Evolutionary conservation across 2,113 vertebrate genomes (phyloP).

Genomic region (Dicrurus megarhynchus): DNA sequence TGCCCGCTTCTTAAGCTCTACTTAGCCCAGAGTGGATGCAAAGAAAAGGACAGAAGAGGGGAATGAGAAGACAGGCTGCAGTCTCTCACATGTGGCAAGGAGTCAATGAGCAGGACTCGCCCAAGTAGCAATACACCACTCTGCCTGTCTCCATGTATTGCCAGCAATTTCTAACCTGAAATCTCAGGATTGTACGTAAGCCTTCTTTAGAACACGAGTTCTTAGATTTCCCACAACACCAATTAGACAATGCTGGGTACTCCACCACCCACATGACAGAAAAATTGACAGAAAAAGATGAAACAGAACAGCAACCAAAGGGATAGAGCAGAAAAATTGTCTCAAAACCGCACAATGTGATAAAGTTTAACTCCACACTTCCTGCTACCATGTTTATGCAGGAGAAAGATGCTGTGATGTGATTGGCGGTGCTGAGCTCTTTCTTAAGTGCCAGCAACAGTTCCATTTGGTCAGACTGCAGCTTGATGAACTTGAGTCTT

Average conservation of each 20-base stretch:
- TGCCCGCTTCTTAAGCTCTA: not conserved
- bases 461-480: not conserved
- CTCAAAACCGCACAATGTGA: not conserved
- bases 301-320: not conserved
- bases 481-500: not conserved
- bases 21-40: not conserved
- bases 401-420: not conserved
- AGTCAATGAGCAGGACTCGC: not conserved
- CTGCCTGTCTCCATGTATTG: not conserved
- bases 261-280: not conserved
- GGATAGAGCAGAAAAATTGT: not conserved
- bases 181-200: not conserved
- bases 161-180: not conserved
- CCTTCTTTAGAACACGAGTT: not conserved
- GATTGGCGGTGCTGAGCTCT: not conserved
- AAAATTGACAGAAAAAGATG: not conserved
- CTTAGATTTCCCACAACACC: fast-evolving
- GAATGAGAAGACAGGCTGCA: not conserved
- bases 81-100: fast-evolving
- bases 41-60: not conserved
- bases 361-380: not conserved
- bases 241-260: not conserved
- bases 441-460: not conserved
- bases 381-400: not conserved
- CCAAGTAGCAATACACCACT: not conserved